These are phyloP conservation scores for Rhegmatorhina hoffmannsi DNA, from an alignment of 2,113 vertebrate species.

Conservation along the genomic window DNA sequence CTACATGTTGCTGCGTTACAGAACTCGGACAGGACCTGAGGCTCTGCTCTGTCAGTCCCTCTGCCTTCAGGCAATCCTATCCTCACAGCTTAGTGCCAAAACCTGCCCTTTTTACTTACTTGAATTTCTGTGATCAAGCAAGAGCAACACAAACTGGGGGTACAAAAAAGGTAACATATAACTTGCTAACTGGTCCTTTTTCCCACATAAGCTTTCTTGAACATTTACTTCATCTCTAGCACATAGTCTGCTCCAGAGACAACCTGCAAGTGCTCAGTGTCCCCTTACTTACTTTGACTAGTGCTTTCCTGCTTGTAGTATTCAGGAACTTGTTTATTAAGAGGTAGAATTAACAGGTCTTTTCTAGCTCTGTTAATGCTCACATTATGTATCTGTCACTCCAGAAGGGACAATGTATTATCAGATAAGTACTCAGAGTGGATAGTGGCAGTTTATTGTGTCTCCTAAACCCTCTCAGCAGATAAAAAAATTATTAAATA, in stretches of 20 bases:
- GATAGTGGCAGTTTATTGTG: background rate
- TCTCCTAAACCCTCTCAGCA: background rate
- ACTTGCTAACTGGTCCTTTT: background rate
- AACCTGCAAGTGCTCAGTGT: background rate
- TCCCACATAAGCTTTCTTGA: background rate
- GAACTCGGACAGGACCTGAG: background rate
- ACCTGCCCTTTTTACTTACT: background rate
- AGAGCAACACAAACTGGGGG: background rate
- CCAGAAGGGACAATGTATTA: background rate
- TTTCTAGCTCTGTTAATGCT: background rate
- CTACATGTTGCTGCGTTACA: background rate
- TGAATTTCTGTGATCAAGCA: background rate
- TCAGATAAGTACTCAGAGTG: background rate
- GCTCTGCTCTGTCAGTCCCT: background rate
- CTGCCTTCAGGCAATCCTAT: background rate
- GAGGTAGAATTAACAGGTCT: background rate
- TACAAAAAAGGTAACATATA: accelerated
- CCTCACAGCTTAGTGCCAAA: background rate
- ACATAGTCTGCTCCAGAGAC: background rate
- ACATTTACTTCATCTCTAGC: background rate
- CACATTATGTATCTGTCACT: background rate
- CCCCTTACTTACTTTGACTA: background rate
- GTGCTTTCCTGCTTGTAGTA: background rate
- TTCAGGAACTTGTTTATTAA: background rate
- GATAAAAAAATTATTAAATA: background rate